Evolutionary conservation across 2,797 vertebrate genomes (phyloP).

Genomic region (Esox masquinongy): DNA sequence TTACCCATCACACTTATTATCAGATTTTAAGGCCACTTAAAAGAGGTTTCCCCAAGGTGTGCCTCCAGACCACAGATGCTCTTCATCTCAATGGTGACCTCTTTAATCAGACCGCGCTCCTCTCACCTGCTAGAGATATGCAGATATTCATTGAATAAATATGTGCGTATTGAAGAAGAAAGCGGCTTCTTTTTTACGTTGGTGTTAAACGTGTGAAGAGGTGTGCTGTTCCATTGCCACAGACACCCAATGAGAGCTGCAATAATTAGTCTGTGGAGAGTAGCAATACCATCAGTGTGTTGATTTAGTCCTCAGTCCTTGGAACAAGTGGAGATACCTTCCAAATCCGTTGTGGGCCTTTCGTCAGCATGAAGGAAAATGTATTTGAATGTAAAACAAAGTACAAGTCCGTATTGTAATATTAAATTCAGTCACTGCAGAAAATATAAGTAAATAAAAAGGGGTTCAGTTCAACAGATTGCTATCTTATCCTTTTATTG

Average conservation of each 20-base stretch:
- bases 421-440: background rate
- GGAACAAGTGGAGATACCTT: background rate
- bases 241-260: slow-evolving; percentile 57
- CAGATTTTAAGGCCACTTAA: slow-evolving; percentile 88
- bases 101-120: slow-evolving; percentile 71
- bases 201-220: slow-evolving; percentile 66
- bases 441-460: background rate
- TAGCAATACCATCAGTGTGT: slow-evolving; percentile 59
- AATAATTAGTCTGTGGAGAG: slow-evolving; percentile 77
- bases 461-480: background rate
- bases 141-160: slow-evolving; percentile 24
- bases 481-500: background rate
- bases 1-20: slow-evolving; percentile 85
- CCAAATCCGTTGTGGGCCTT: background rate
- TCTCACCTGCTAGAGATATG: slow-evolving; percentile 56
- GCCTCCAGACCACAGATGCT: slow-evolving; percentile 65
- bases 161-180: slow-evolving; percentile 28
- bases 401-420: background rate
- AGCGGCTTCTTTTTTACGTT: slow-evolving; percentile 49
- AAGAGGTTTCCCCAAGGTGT: slow-evolving; percentile 80
- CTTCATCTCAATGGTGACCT: slow-evolving; percentile 41
- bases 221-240: slow-evolving; percentile 45
- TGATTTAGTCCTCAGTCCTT: slow-evolving; percentile 26
- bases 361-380: background rate
- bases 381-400: background rate